Conservation (phyloP, 2,888 invertebrate genomes). For the Asteroscopus sphinx region DNA sequence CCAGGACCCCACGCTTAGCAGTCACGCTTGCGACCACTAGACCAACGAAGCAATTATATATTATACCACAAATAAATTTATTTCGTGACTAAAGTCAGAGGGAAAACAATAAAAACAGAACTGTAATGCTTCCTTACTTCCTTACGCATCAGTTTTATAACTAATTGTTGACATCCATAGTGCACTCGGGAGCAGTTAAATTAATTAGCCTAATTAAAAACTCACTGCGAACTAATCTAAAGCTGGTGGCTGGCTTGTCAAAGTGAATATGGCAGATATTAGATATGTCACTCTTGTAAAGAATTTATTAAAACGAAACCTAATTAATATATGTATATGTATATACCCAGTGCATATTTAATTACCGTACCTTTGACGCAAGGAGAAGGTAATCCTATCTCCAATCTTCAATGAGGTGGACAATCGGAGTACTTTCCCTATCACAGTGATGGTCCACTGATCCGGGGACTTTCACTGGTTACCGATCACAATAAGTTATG, state of each 20-base stretch:
- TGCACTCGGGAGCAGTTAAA: conserved; percentile 4
- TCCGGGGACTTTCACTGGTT: conserved; percentile 61
- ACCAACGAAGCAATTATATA: no score
- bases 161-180: conserved; percentile 4
- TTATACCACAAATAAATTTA: neutral
- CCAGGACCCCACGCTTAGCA: no score
- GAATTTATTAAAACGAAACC: no score
- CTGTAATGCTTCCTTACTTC: conserved; percentile 7
- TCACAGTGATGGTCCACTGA: conserved; percentile 48
- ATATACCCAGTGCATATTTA: neutral
- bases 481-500: conserved; percentile 22
- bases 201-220: conserved; percentile 19
- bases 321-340: no score
- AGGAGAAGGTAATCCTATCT: conserved; percentile 44
- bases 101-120: neutral
- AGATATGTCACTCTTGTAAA: no score
- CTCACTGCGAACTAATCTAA: conserved; percentile 6
- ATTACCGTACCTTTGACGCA: conserved; percentile 12
- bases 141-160: neutral
- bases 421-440: conserved; percentile 61
- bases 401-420: conserved; percentile 30
- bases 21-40: no score
- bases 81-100: neutral
- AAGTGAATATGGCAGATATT: no score
- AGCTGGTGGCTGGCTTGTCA: neutral